Percentiles rank a stretch among this genome's conserved stretches.
These are phyloP conservation scores for Pangasius djambal DNA, from an alignment of 2,797 vertebrate species.

Conservation along the genomic window DNA sequence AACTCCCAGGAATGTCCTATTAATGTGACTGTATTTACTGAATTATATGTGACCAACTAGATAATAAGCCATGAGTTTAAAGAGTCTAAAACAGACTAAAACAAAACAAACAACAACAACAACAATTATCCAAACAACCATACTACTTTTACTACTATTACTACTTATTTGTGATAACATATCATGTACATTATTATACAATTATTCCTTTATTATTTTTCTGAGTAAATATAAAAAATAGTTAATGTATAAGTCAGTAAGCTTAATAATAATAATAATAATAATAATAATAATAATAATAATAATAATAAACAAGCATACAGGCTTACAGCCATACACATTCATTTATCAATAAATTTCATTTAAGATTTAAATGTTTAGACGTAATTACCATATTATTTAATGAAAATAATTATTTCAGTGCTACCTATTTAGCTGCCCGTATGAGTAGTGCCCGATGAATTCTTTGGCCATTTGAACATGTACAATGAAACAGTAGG, in stretches of 20 bases:
- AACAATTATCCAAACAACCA: neutral
- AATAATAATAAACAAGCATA: neutral
- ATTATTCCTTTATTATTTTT: neutral
- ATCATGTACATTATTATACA: neutral
- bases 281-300: neutral
- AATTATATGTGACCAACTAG: neutral
- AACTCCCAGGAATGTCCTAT: neutral
- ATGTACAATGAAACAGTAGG: conserved; percentile 46
- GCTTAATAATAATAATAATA: neutral
- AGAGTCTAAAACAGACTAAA: neutral
- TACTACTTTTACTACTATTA: neutral
- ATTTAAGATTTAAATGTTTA: neutral
- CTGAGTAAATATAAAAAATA: neutral
- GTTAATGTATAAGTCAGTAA: neutral
- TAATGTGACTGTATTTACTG: neutral
- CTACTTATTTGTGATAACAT: too few relatives aligned
- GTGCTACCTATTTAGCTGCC: neutral
- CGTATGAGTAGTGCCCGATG: neutral
- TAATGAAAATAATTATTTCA: neutral
- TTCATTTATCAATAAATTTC: neutral
- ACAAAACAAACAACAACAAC: neutral
- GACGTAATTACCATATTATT: neutral
- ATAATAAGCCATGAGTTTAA: neutral
- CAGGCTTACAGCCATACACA: neutral
- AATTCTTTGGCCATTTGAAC: conserved; percentile 47